Percentiles rank a stretch among this genome's conserved stretches.
These are phyloP conservation scores for Blastomussa wellsi DNA, from an alignment of 92 coral and sea anemone genomes.

Conservation along the genomic window DNA sequence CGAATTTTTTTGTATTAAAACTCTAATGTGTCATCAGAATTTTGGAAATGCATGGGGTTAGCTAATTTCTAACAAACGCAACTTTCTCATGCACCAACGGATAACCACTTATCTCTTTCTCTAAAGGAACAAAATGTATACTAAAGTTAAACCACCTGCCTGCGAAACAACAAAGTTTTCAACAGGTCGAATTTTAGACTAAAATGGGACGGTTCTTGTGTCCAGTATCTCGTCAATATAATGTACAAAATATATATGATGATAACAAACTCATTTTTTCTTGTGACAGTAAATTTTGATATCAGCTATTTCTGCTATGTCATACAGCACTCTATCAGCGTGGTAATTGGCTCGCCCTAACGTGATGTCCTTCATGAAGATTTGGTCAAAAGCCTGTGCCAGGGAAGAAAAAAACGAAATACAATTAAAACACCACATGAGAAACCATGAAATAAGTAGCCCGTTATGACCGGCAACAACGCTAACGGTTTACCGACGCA, in stretches of 20 bases:
- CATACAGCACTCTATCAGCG: slow-evolving; percentile 86
- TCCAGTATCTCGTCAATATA: not conserved
- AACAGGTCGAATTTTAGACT: not conserved
- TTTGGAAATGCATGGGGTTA: not conserved
- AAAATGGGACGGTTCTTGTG: not conserved
- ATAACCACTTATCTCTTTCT: not conserved
- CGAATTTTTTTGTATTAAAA: not conserved
- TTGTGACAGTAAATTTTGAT: slow-evolving; percentile 78
- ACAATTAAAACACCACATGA: not conserved
- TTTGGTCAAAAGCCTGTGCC: slow-evolving; percentile 86
- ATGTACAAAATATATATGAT: not conserved
- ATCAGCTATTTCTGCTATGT: slow-evolving; percentile 81
- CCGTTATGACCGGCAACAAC: not conserved
- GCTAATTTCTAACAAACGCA: not conserved
- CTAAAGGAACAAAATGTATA: not conserved
- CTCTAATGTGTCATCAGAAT: not conserved
- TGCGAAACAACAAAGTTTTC: not conserved
- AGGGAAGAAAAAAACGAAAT: not conserved
- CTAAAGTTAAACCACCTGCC: not conserved
- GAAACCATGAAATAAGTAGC: not conserved
- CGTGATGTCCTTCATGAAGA: slow-evolving; percentile 82
- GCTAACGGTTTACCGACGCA: not conserved
- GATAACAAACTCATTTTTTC: slow-evolving; percentile 46
- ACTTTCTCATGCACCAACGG: not conserved
- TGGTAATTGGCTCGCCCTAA: slow-evolving; percentile 86